Base-by-base conservation (phyloP, 2,113 vertebrate species). In the Dipodomys ordii region DNA sequence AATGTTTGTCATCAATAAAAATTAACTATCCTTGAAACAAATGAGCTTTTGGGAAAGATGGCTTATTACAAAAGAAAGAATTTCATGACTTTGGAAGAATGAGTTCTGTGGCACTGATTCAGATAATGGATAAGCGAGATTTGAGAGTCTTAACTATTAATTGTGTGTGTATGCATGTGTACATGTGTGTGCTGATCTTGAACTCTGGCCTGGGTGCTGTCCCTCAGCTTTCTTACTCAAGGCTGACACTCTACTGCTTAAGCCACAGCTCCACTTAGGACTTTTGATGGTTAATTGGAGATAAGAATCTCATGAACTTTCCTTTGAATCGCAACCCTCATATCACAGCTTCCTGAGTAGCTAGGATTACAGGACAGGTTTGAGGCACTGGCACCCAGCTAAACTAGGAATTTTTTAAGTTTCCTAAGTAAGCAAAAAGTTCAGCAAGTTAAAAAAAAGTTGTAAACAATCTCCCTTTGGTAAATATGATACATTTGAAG, bases 1-100 rank as follows among this genome's bases (percentile, higher is more conserved):
- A 72, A 18, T 91, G 4, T 86, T 89, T 91, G 62, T 93, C n/a
- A 82, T 84, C 87, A 94, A 92, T 97, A 95, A 97, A 94, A 77
- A 74, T 84, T 46, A 82, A 30, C 77, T 73, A 86, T 46, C 77
- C 30, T 90, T 82, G 77, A 87, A 96, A 95, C 18, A 83, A 76
- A 4, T 49, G 35, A 67, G 60, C 3, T 74, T 87, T 92, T 6
- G 6, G 15, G 8, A 6, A 13, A 49, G 53, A 35, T 73, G 32
- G 49, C 35, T 80, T 62, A 27, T 69, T 23, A 32, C 4, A 72
- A 93, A 83, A 7, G 22, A 65, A 68, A 93, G 35, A 73, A 81
- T 71, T 27, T 20, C 20, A 46, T 68, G 67, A 8, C 11, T 9
- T 49, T 76, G 44, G 44, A 19, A 62, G 28, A 81, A 49, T 79